These are phyloP conservation scores for Nothobranchius kuhntae DNA, from an alignment of 2,113 vertebrate genomes.

Conservation along the genomic window DNA sequence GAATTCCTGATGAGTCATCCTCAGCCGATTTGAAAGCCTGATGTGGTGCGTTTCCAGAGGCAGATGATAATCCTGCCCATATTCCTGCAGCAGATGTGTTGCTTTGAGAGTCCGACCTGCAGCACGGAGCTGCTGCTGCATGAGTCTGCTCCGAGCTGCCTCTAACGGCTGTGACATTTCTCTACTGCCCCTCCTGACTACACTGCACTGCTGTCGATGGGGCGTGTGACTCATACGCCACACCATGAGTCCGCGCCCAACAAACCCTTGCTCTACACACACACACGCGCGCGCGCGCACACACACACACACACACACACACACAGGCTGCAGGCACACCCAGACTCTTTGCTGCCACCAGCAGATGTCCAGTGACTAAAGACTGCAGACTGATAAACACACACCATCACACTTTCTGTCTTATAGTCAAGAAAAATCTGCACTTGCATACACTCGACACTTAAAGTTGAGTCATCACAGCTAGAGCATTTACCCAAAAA, in stretches of 20 bases:
- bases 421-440: neutral
- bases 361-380: constrained; percentile 22
- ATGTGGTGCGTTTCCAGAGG: constrained; percentile 47
- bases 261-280: constrained; percentile 55
- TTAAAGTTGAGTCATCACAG: constrained; percentile 46
- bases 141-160: constrained; percentile 41
- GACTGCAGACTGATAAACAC: constrained; percentile 29
- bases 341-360: constrained; percentile 52
- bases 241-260: constrained; percentile 65
- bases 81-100: constrained; percentile 44
- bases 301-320: constrained; percentile 29
- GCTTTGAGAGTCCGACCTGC: constrained; percentile 33
- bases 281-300: constrained; percentile 5
- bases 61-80: constrained; percentile 36
- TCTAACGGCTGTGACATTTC: constrained; percentile 73
- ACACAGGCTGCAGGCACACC: constrained; percentile 62
- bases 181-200: constrained; percentile 68
- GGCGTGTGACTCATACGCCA: constrained; percentile 72
- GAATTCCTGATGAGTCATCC: constrained; percentile 76
- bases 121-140: constrained; percentile 41
- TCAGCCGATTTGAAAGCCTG: constrained; percentile 44
- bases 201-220: constrained; percentile 70
- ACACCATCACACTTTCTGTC: constrained; percentile 4
- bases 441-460: constrained; percentile 13
- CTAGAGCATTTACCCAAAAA: constrained; percentile 13